A percentile compares a stretch with the other conserved stretches of the same genome.
phyloP scores from a whole-genome alignment of 2,113 vertebrate genomes.

The Hyperopisus bebe region DNA sequence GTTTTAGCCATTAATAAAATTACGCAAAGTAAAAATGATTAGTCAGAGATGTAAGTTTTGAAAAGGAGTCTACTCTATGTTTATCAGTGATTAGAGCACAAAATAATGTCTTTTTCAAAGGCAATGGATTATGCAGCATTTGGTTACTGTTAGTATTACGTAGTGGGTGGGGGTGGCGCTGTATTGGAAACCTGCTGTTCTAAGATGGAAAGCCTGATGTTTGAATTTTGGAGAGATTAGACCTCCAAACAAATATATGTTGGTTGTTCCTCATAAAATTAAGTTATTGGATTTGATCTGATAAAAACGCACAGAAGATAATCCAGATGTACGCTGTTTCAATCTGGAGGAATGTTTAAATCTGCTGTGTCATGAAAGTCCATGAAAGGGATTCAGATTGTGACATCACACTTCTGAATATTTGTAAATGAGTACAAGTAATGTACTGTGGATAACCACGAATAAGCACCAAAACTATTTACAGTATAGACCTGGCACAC shows the following conservation, averaged over 20 bases:
- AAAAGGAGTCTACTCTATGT: not conserved
- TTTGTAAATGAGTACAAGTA: not conserved
- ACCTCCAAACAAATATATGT: not conserved
- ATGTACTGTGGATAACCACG: not conserved
- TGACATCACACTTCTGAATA: not conserved
- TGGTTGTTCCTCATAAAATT: not conserved
- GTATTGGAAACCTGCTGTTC: not conserved
- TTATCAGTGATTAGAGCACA: not conserved
- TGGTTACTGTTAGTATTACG: not conserved
- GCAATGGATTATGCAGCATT: not conserved
- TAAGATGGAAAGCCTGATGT: not conserved
- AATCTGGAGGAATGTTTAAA: not conserved
- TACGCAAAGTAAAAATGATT: not conserved
- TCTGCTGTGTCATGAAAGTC: not conserved
- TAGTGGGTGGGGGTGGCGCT: not conserved
- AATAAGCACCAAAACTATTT: not conserved
- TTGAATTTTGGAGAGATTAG: not conserved
- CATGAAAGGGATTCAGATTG: not conserved
- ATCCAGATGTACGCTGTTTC: not conserved
- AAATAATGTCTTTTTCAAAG: not conserved
- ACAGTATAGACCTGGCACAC: not conserved
- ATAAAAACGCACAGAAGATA: not conserved
- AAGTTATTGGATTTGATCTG: not conserved
- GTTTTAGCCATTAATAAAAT: not conserved
- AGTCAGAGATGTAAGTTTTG: not conserved